phyloP scores from a whole-genome alignment of 53 echinoderm and acorn worm genomes.

The Luidia sarsii region DNA sequence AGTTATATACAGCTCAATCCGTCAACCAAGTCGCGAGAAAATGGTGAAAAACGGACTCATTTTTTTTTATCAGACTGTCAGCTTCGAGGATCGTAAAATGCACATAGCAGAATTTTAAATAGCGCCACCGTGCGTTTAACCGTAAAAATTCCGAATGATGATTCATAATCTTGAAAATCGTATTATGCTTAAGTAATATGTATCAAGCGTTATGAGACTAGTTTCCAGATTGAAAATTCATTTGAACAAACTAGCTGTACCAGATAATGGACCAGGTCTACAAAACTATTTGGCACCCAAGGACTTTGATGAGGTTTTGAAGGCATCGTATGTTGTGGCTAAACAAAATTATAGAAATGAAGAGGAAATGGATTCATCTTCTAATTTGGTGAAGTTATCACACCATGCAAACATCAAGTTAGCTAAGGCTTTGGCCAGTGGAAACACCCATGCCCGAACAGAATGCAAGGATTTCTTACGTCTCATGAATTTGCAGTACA shows the following conservation, averaged over 20 bases:
- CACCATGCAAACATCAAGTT: neutral
- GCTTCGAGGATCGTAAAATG: too few relatives aligned
- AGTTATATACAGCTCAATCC: too few relatives aligned
- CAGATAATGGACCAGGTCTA: slow-evolving; percentile 23
- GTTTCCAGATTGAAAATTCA: slow-evolving; percentile 41
- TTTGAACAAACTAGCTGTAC: slow-evolving; percentile 36
- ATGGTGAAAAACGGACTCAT: too few relatives aligned
- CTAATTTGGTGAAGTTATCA: slow-evolving; percentile 3
- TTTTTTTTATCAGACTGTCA: too few relatives aligned
- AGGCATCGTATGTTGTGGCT: slow-evolving; percentile 1
- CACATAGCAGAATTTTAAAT: too few relatives aligned
- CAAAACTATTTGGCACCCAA: neutral
- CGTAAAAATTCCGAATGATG: too few relatives aligned
- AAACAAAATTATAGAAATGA: neutral
- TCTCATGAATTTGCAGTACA: too few relatives aligned
- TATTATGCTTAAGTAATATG: slow-evolving; percentile 63
- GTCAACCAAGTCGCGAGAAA: too few relatives aligned
- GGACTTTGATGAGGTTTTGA: neutral
- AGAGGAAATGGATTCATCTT: slow-evolving; percentile 4
- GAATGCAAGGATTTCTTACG: slow-evolving; percentile 1
- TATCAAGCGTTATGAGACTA: slow-evolving; percentile 62
- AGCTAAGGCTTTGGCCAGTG: neutral
- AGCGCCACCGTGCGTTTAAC: too few relatives aligned
- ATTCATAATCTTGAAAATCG: slow-evolving; percentile 45
- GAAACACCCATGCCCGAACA: neutral